Percentiles rank a stretch among this genome's conserved stretches.
Evolutionary conservation across 2,888 invertebrate genomes (phyloP).

Genomic region (Nezara viridula): DNA sequence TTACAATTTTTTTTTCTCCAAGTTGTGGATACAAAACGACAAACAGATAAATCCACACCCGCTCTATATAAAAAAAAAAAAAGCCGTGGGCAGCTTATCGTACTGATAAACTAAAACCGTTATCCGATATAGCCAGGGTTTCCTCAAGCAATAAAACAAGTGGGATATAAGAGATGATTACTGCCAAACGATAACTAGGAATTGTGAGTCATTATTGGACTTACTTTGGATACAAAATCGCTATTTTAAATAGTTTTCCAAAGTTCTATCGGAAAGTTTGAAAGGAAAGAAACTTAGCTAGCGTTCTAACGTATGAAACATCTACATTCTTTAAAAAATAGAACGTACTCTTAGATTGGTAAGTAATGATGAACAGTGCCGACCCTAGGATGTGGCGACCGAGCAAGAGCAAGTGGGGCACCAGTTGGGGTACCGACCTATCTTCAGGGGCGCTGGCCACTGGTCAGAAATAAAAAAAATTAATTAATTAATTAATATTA

Average conservation of each 20-base stretch:
- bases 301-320: too few species aligned
- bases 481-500: too few species aligned
- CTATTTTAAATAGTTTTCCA: not conserved
- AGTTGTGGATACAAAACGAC: not conserved
- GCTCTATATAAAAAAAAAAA: conserved; percentile 6
- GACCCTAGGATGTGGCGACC: too few species aligned
- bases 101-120: conserved; percentile 31
- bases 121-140: not conserved
- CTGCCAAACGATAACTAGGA: not conserved
- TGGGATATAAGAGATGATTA: conserved; percentile 3
- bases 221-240: not conserved
- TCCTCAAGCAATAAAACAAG: not conserved
- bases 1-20: not conserved
- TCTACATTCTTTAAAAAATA: too few species aligned
- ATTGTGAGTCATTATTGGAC: not conserved
- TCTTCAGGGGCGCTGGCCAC: too few species aligned
- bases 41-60: conserved; percentile 1
- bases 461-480: too few species aligned
- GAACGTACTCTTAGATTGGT: too few species aligned
- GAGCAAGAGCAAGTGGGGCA: too few species aligned
- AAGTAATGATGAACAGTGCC: too few species aligned
- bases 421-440: too few species aligned
- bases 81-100: conserved; percentile 27
- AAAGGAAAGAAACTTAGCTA: too few species aligned
- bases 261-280: too few species aligned